phyloP scores from a whole-genome alignment of 2,888 invertebrate species.

The Shargacucullia verbasci region DNA sequence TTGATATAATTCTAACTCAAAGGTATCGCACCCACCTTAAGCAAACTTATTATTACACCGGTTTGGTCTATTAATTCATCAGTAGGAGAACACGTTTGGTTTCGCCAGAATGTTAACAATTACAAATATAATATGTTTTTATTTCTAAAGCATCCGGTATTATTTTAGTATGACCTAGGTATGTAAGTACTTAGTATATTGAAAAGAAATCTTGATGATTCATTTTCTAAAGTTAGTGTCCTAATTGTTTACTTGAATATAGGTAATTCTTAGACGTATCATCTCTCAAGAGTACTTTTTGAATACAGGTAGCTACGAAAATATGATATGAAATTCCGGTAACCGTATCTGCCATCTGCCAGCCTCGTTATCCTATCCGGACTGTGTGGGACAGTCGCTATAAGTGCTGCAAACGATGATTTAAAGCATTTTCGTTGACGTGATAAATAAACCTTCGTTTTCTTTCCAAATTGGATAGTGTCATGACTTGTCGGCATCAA shows the following conservation, averaged over 20 bases:
- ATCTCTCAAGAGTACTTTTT: too few species aligned
- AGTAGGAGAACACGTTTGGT: conserved; percentile 45
- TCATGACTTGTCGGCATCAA: conserved; percentile 29
- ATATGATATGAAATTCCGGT: too few species aligned
- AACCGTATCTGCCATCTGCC: too few species aligned
- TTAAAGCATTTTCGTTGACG: conserved; percentile 10
- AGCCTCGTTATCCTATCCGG: not conserved
- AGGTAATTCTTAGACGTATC: too few species aligned
- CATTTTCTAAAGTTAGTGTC: too few species aligned
- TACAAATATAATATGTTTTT: conserved; percentile 22
- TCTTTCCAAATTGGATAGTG: not conserved
- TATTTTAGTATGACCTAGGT: too few species aligned
- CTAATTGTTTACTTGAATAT: too few species aligned
- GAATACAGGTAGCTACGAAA: too few species aligned
- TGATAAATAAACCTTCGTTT: conserved; percentile 1
- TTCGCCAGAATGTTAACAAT: conserved; percentile 33
- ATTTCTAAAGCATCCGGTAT: conserved; percentile 14
- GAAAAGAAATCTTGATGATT: too few species aligned
- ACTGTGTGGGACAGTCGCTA: conserved; percentile 6
- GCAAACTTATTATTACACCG: conserved; percentile 28
- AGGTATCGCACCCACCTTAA: conserved; percentile 20
- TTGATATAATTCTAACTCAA: conserved; percentile 10
- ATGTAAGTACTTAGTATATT: too few species aligned
- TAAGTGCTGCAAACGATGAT: conserved; percentile 19
- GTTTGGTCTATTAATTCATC: conserved; percentile 35